Evolutionary conservation across 2,797 vertebrate genomes (phyloP), one percentile per base, ranked within the genome.

Genomic region (Gallinago stenura): DNA sequence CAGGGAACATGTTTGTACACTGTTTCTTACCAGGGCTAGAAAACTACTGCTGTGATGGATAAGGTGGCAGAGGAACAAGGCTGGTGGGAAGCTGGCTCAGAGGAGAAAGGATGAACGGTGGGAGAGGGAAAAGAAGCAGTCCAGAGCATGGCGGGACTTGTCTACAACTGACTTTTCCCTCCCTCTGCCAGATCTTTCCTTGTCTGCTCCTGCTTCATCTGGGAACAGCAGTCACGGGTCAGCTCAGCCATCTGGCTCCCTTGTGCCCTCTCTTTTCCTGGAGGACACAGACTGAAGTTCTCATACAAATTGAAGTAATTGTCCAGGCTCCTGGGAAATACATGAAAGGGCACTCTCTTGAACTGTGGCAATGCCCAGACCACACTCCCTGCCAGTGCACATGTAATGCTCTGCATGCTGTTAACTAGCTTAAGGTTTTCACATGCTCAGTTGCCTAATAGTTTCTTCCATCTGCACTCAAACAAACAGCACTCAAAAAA

Each of bases 401-500:
- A 62, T 56, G 37, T 91, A 66, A 79, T 76, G 70, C 76, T 78
- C 48, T 72, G 45, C 0, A 0, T 46, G 62, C 39, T 87, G 76
- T 89, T 81, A 92, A 75, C 61, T 58, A 87, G 50, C 45, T 81
- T 48, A 83, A 90, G 51, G 80, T 88, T 92, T 94, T 92, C 64
- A 80, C 22, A 9, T 79, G 43, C 86, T 92, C 0, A 0, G 33
- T 76, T 95, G 78, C 82, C 54, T 79, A 91, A 89, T 0, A 89
- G 15, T 66, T 93, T 88, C 89, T 85, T 86, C 64, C 4, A 1
- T 65, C 60, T 65, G 54, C 64, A 87, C 33, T 33, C 33, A 33
- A 33, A 78, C 17, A 62, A 93, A 84, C 61, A 82, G 28, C 10
- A 45, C 21, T 56, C 57, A 71, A 51, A 92, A 80, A 71, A n/a